Conservation (phyloP, 2,888 invertebrate species). For the Chymomyza procnemis region DNA sequence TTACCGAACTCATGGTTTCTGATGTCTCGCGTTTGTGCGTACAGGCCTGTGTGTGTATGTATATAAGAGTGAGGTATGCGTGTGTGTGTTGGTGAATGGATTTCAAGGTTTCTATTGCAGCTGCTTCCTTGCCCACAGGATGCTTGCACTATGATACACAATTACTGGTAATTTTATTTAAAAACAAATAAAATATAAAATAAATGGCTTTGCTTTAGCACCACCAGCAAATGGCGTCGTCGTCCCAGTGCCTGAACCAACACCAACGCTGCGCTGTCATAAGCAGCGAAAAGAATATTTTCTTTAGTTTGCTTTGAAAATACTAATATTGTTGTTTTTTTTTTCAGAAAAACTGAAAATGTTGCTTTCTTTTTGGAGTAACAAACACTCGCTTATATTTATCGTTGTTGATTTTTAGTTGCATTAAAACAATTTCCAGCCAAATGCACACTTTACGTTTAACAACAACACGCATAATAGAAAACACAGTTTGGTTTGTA, state of each 20-base stretch:
- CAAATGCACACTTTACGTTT: constrained; percentile 67
- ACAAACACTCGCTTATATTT: constrained; percentile 35
- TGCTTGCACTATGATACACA: background rate
- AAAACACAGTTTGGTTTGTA: constrained; percentile 43
- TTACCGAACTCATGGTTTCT: constrained; percentile 60
- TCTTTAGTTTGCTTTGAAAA: background rate
- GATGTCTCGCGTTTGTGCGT: constrained; percentile 6
- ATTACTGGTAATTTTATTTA: background rate
- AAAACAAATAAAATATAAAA: background rate
- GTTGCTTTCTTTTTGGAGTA: constrained; percentile 13
- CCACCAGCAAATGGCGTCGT: constrained; percentile 4
- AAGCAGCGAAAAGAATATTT: background rate
- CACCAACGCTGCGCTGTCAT: background rate
- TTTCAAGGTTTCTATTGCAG: background rate
- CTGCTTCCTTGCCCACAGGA: background rate
- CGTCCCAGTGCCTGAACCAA: constrained; percentile 2
- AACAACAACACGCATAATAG: constrained; percentile 64
- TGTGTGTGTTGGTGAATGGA: background rate
- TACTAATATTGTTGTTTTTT: background rate
- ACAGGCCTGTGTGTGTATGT: background rate
- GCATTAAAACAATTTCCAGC: constrained; percentile 39
- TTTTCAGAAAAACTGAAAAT: constrained; percentile 13
- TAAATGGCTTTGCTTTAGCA: background rate
- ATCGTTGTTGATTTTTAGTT: constrained; percentile 21
- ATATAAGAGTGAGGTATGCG: background rate